phyloP scores from a whole-genome alignment of 2,888 invertebrate genomes.

The Oscheius onirici region DNA sequence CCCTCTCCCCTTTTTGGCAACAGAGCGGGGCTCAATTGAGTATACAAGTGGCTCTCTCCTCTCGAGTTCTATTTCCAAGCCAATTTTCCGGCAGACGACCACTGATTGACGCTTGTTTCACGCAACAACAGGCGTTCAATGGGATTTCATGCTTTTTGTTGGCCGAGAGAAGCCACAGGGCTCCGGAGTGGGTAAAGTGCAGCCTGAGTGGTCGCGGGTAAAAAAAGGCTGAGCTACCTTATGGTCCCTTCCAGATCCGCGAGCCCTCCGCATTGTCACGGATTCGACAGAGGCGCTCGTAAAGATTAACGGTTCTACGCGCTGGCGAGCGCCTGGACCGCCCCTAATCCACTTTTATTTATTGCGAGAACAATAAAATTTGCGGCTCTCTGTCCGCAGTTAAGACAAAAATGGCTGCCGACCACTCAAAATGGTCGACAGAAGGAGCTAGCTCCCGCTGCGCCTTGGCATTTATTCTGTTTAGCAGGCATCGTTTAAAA shows the following conservation, averaged over 20 bases:
- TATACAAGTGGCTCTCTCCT: constrained; percentile 21
- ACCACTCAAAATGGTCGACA: constrained; percentile 28
- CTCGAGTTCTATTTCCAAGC: constrained; percentile 22
- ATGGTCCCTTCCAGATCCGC: constrained; percentile 8
- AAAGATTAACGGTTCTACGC: constrained; percentile 32
- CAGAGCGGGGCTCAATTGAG: not conserved
- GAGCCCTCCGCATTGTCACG: constrained; percentile 5
- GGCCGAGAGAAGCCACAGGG: not conserved
- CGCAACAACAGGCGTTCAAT: constrained; percentile 27
- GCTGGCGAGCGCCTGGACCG: constrained; percentile 10
- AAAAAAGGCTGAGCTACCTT: not conserved
- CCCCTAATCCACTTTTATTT: constrained; percentile 35
- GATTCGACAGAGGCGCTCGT: constrained; percentile 17
- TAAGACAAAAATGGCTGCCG: not conserved
- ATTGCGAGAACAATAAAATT: constrained; percentile 32
- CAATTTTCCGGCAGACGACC: constrained; percentile 26
- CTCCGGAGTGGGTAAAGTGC: not conserved
- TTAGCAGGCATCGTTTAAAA: too few relatives aligned
- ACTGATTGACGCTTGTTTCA: constrained; percentile 24
- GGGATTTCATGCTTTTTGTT: constrained; percentile 25
- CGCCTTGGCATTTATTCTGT: too few relatives aligned
- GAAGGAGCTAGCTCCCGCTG: not conserved
- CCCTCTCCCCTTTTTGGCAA: not conserved
- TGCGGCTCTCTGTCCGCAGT: constrained; percentile 19
- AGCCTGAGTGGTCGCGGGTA: too few relatives aligned